Base-by-base conservation (phyloP, 1,140 invertebrate genomes). In the Orchesella cincta region DNA sequence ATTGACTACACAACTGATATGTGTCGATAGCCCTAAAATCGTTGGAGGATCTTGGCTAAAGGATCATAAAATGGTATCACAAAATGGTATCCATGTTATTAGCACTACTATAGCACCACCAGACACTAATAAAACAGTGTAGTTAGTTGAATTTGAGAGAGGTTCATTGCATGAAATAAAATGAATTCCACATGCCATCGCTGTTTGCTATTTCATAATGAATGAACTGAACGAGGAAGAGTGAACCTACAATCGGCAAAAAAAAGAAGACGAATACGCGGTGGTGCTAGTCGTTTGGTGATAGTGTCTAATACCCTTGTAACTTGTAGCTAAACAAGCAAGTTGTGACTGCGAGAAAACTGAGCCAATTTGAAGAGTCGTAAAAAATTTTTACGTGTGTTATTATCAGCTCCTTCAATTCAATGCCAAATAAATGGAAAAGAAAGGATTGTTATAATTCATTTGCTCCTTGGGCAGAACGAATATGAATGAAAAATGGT, bases 341-440 rank as follows among this genome's bases (percentile, higher is more conserved):
- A n/a, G n/a, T n/a, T n/a, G n/a, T 46, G 18, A 18, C 39, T 46
- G 39, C 5, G 62, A 67, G 62, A 67, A 67, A 67, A 33, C 26
- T n/a, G 3, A 29, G 62, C 62, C 62, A 67, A 67, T 67, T 67
- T 67, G 62, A 67, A 67, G n/a, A 67, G 62, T 67, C 62, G 62
- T 67, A 67, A 67, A 67, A 46, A 67, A 67, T 67, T 28, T 67
- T 67, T 67, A 67, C 31, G 62, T 33, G 26, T 23, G 28, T 67
- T 67, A 29, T 67, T 67, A 67, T 67, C 62, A 67, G 31, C 31
- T 33, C 23, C 33, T 67, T 67, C 28, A 67, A 67, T 67, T 67
- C 28, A 67, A 67, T 67, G 62, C 62, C 62, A 67, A 67, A 67
- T 31, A 67, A 16, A 29, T n/a, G 54, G 12, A 57, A 57, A 57